phyloP scores from a whole-genome alignment of 2,113 vertebrate species.

The Paraplagusia blochii region DNA sequence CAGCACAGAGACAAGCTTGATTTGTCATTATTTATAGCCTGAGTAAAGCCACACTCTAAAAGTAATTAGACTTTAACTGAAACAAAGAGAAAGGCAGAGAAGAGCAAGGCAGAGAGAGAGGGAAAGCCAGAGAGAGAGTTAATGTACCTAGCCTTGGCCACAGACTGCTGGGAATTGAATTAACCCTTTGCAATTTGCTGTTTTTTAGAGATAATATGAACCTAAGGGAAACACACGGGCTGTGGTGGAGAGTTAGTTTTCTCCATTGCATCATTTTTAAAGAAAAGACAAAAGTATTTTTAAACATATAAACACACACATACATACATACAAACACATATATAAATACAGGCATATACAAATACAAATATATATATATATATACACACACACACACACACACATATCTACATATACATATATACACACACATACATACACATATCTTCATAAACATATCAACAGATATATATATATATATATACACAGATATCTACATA shows the following conservation, averaged over 20 bases:
- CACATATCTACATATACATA: too few species aligned
- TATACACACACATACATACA: too few species aligned
- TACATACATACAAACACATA: too few species aligned
- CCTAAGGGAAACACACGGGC: slow-evolving; percentile 35
- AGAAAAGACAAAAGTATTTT: not conserved
- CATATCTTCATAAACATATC: too few species aligned
- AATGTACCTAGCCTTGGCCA: slow-evolving; percentile 48
- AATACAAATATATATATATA: too few species aligned
- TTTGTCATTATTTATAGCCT: slow-evolving; percentile 69
- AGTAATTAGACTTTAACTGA: slow-evolving; percentile 62
- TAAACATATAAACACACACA: too few species aligned
- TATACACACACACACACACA: too few species aligned
- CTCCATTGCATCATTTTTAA: not conserved
- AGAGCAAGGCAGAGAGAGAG: slow-evolving; percentile 8
- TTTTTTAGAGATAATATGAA: slow-evolving; percentile 68
- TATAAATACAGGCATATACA: too few species aligned
- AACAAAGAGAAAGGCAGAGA: slow-evolving; percentile 42
- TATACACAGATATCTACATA: too few species aligned
- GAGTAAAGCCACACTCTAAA: slow-evolving; percentile 59
- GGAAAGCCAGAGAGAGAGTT: slow-evolving; percentile 22
- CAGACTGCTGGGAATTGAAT: slow-evolving; percentile 61
- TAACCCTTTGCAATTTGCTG: slow-evolving; percentile 62
- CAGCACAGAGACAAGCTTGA: slow-evolving; percentile 42
- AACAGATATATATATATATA: too few species aligned
- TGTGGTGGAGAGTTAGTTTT: too few species aligned